A percentile compares a stretch with the other conserved stretches of the same genome.
These are phyloP conservation scores for Lithophane socia DNA, from an alignment of 2,888 invertebrate species.

Conservation along the genomic window DNA sequence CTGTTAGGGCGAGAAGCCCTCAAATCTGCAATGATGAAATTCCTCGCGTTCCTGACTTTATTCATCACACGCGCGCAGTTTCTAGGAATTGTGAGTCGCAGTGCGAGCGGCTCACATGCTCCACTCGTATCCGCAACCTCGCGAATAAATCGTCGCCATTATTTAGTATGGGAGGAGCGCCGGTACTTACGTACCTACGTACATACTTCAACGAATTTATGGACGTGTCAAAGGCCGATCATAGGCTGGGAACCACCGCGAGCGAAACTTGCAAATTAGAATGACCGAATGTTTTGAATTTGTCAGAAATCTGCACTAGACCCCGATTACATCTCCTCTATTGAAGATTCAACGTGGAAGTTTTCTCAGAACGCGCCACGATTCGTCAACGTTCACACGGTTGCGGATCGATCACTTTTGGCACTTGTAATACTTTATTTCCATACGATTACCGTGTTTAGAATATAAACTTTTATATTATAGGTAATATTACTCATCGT, in stretches of 20 bases:
- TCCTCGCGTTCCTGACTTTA: slow-evolving; percentile 84
- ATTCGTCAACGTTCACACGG: slow-evolving; percentile 58
- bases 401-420: slow-evolving; percentile 68
- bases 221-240: slow-evolving; percentile 83
- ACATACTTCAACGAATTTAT: slow-evolving; percentile 83
- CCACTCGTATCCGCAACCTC: slow-evolving; percentile 80
- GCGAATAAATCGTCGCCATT: slow-evolving; percentile 85
- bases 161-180: slow-evolving; percentile 85
- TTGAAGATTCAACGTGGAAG: slow-evolving; percentile 35
- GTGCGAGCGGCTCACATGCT: slow-evolving; percentile 80
- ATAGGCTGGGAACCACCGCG: slow-evolving; percentile 79
- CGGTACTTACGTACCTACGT: slow-evolving; percentile 80
- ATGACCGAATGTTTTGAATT: slow-evolving; percentile 69
- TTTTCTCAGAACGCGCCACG: slow-evolving; percentile 53
- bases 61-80: slow-evolving; percentile 88
- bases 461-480: slow-evolving; percentile 78
- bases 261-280: slow-evolving; percentile 74
- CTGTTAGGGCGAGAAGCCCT: slow-evolving; percentile 79
- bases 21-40: slow-evolving; percentile 88
- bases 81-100: slow-evolving; percentile 86
- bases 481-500: slow-evolving; percentile 79
- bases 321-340: slow-evolving; percentile 56
- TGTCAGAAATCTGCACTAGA: slow-evolving; percentile 59
- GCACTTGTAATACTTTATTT: slow-evolving; percentile 72
- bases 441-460: slow-evolving; percentile 75